These are phyloP conservation scores for Tuberolachnus salignus DNA, from an alignment of 2,888 invertebrate genomes.

Conservation along the genomic window DNA sequence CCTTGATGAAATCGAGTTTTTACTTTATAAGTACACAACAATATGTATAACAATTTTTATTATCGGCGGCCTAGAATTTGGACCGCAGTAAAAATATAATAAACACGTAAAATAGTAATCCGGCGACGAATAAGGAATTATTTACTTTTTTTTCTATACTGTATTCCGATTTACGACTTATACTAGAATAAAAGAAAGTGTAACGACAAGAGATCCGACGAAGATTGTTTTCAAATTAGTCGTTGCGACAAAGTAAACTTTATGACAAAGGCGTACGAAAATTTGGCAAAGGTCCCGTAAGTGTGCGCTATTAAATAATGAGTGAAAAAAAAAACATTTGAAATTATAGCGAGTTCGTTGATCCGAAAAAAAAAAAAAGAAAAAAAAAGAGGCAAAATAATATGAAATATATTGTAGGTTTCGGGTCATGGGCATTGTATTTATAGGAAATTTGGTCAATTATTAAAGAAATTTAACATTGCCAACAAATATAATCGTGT, in stretches of 20 bases:
- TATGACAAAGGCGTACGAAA: constrained; percentile 19
- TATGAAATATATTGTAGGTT: constrained; percentile 25
- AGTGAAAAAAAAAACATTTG: constrained; percentile 28
- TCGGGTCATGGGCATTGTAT: constrained; percentile 43
- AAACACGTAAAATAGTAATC: neutral
- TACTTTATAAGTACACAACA: constrained; percentile 42
- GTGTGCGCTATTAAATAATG: constrained; percentile 16
- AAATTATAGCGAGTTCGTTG: constrained; percentile 42
- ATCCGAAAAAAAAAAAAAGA: constrained; percentile 38
- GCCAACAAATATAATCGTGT: constrained; percentile 25
- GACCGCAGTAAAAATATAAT: constrained; percentile 28
- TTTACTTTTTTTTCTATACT: constrained; percentile 1
- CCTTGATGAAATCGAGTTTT: constrained; percentile 29
- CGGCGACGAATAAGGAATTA: constrained; percentile 31
- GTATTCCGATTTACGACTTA: neutral
- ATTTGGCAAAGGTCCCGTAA: constrained; percentile 35
- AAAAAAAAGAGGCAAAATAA: too few species aligned
- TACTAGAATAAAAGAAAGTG: constrained; percentile 30
- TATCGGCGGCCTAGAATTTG: neutral
- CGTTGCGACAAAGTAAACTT: constrained; percentile 24
- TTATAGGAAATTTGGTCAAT: constrained; percentile 37
- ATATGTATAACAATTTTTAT: neutral
- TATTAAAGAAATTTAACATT: constrained; percentile 10
- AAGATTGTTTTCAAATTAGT: constrained; percentile 41
- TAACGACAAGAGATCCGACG: neutral